Conservation (phyloP, 2,797 vertebrate species). For the Macrochelys suwanniensis region DNA sequence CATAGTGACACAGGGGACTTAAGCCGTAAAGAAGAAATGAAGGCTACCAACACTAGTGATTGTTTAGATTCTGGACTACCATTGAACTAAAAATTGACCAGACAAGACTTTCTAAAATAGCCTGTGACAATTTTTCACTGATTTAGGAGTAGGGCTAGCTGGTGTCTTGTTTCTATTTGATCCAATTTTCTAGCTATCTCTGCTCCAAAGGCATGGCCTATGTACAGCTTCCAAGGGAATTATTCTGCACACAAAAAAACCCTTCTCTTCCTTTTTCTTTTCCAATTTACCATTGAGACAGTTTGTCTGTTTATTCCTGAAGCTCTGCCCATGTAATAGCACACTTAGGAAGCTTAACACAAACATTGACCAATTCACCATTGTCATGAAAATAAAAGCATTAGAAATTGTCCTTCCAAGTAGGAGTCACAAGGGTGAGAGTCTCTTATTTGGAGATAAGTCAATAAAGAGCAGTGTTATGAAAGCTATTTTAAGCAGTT, state of each 20-base stretch:
- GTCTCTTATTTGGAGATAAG: conserved; percentile 49
- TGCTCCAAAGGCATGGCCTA: conserved; percentile 40
- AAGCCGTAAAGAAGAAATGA: not conserved
- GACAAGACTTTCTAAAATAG: not conserved
- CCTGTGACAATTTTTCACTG: not conserved
- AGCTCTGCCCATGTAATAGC: conserved; percentile 48
- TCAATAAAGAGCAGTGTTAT: conserved; percentile 48
- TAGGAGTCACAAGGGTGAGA: conserved; percentile 20
- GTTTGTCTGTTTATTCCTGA: conserved; percentile 31
- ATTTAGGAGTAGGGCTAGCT: conserved; percentile 16
- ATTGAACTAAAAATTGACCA: not conserved
- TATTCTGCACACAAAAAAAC: conserved; percentile 52
- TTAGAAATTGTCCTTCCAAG: conserved; percentile 38
- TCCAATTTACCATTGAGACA: conserved; percentile 43
- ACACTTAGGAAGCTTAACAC: conserved; percentile 59
- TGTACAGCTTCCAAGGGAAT: conserved; percentile 44
- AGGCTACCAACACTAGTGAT: not conserved
- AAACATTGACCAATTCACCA: conserved; percentile 14
- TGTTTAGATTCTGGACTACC: not conserved
- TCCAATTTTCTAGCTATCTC: not conserved
- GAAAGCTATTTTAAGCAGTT: conserved; percentile 26
- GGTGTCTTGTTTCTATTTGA: conserved; percentile 12
- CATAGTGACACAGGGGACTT: not conserved
- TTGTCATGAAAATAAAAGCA: conserved; percentile 59
- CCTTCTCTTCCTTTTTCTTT: not conserved